Percentiles rank a stretch among this genome's conserved stretches.
Conservation (phyloP, 2,888 invertebrate species). For the Drosophila eohydei region DNA sequence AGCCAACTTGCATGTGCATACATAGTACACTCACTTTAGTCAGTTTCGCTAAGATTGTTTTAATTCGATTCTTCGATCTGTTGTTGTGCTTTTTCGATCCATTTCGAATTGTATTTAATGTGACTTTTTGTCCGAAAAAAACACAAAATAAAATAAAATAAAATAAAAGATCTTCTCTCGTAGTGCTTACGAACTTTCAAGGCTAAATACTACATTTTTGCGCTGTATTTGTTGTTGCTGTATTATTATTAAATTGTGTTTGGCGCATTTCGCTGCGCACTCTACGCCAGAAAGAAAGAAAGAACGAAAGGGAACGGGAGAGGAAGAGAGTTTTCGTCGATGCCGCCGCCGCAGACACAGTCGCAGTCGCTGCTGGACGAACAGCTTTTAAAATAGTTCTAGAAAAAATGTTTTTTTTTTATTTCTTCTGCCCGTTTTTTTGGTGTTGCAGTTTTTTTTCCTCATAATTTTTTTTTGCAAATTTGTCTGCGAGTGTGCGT, state of each 20-base stretch:
- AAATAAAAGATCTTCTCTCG: constrained; percentile 65
- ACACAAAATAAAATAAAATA: constrained; percentile 11
- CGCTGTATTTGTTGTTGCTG: constrained; percentile 40
- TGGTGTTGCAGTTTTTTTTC: constrained; percentile 49
- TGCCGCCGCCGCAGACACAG: constrained; percentile 16
- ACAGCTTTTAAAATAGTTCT: constrained; percentile 69
- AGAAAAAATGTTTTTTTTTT: constrained; percentile 64
- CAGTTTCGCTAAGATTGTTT: constrained; percentile 13
- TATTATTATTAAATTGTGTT: constrained; percentile 78
- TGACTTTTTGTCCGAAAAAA: constrained; percentile 33
- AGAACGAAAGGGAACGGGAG: neutral
- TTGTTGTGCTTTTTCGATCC: constrained; percentile 21
- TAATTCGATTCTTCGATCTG: constrained; percentile 19
- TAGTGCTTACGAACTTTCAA: constrained; percentile 81
- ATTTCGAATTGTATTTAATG: constrained; percentile 42
- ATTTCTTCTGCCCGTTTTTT: constrained; percentile 37
- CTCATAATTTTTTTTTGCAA: constrained; percentile 24
- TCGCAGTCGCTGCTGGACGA: constrained; percentile 19
- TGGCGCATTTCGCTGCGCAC: constrained; percentile 68
- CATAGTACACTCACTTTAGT: constrained; percentile 1
- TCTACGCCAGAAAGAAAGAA: constrained; percentile 8
- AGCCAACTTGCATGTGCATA: neutral
- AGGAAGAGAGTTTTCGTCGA: constrained; percentile 3
- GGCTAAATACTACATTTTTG: constrained; percentile 78
- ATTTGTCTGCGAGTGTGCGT: constrained; percentile 26